A percentile compares a stretch with the other conserved stretches of the same genome.
These are phyloP conservation scores for Trachelus stipa DNA, from an alignment of 2,888 invertebrate species.

Conservation along the genomic window DNA sequence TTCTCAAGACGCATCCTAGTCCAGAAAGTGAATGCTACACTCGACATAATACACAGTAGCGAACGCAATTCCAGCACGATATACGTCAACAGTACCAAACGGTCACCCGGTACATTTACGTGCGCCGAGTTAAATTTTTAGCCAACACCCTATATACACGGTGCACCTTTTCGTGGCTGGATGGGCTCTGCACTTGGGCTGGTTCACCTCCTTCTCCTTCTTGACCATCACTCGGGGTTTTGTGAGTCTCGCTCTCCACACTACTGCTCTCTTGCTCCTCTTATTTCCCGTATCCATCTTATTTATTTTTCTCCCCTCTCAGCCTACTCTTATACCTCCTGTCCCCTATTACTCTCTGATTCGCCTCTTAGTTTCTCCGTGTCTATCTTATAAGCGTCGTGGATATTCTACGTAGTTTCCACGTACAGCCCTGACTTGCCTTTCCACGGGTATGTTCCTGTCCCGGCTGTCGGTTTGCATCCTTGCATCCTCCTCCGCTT, in stretches of 20 bases:
- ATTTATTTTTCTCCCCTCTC: constrained; percentile 1
- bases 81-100: neutral
- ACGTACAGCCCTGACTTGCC: constrained; percentile 20
- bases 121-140: constrained; percentile 23
- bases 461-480: constrained; percentile 40
- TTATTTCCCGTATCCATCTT: constrained; percentile 37
- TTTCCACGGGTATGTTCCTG: constrained; percentile 36
- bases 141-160: constrained; percentile 39
- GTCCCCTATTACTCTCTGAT: constrained; percentile 15
- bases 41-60: neutral
- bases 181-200: constrained; percentile 37
- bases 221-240: neutral
- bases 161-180: constrained; percentile 41
- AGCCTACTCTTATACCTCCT: neutral
- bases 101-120: neutral
- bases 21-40: neutral
- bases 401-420: constrained; percentile 12
- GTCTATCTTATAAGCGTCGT: constrained; percentile 9
- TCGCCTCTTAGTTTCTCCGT: constrained; percentile 8
- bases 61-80: neutral
- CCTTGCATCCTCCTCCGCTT: constrained; percentile 23
- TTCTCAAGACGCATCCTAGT: neutral
- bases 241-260: neutral
- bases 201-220: constrained; percentile 38
- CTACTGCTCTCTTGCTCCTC: constrained; percentile 39